Evolutionary conservation across 2,888 invertebrate species (phyloP).

Genomic region (Sthenelais limicola): DNA sequence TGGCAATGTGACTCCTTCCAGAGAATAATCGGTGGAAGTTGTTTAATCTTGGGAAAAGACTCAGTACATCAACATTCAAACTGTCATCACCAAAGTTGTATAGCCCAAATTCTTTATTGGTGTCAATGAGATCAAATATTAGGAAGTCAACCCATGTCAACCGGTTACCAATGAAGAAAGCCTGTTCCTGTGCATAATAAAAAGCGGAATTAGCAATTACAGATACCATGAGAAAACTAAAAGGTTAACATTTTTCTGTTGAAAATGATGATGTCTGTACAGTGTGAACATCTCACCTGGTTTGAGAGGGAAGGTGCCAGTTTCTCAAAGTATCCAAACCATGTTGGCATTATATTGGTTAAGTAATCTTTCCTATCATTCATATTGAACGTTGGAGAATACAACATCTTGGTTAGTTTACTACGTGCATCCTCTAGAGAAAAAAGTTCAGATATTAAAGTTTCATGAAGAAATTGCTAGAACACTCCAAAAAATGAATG

Average conservation of each 20-base stretch:
- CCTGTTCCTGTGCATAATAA: too few species aligned
- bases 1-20: conserved; percentile 15
- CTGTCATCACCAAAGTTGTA: conserved; percentile 37
- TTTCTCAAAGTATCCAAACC: conserved; percentile 45
- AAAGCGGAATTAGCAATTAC: too few species aligned
- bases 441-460: not conserved
- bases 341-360: conserved; percentile 34
- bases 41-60: conserved; percentile 39
- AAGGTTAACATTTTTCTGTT: not conserved
- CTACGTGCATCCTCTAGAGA: conserved; percentile 38
- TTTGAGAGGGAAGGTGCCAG: conserved; percentile 41
- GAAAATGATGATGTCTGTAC: not conserved
- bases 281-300: conserved; percentile 30
- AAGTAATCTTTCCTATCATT: conserved; percentile 40
- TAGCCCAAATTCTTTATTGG: conserved; percentile 37
- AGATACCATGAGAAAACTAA: not conserved
- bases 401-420: conserved; percentile 16
- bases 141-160: conserved; percentile 45
- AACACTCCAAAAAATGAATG: too few species aligned
- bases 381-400: conserved; percentile 28
- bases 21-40: conserved; percentile 43
- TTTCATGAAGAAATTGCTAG: too few species aligned
- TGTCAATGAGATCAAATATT: conserved; percentile 43
- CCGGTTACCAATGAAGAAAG: conserved; percentile 36
- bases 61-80: conserved; percentile 17